These are phyloP conservation scores for Eidolon helvum DNA, from an alignment of 2,113 vertebrate genomes.

Conservation along the genomic window DNA sequence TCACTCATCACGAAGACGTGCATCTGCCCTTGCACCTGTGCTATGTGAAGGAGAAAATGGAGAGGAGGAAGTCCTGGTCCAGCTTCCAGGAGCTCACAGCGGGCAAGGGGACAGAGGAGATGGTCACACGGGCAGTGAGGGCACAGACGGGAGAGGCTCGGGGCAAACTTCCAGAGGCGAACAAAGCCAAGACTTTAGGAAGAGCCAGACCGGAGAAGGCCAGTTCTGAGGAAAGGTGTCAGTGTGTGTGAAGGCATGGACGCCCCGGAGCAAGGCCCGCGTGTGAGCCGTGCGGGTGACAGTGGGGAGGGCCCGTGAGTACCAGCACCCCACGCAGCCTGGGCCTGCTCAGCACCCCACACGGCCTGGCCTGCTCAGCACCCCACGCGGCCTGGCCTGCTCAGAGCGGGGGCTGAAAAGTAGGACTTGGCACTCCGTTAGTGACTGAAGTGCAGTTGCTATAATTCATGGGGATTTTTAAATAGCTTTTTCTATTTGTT, in stretches of 20 bases:
- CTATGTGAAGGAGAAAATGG: fast-evolving
- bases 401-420: too few relatives aligned
- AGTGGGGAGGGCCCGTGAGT: too few relatives aligned
- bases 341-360: too few relatives aligned
- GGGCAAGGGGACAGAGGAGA: not conserved
- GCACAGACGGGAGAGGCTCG: fast-evolving
- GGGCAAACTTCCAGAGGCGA: fast-evolving
- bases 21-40: not conserved
- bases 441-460: fast-evolving
- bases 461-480: not conserved
- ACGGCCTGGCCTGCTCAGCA: too few relatives aligned
- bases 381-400: too few relatives aligned
- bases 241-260: fast-evolving
- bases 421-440: fast-evolving
- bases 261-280: too few relatives aligned
- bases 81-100: not conserved
- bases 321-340: not conserved
- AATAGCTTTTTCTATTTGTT: not conserved
- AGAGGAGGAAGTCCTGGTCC: fast-evolving
- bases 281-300: fast-evolving
- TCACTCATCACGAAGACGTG: fast-evolving
- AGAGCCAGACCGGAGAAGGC: not conserved
- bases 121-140: too few relatives aligned
- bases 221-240: not conserved
- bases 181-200: not conserved